Base-by-base conservation (phyloP, 1,140 invertebrate species). In the Propsilocerus akamusi region DNA sequence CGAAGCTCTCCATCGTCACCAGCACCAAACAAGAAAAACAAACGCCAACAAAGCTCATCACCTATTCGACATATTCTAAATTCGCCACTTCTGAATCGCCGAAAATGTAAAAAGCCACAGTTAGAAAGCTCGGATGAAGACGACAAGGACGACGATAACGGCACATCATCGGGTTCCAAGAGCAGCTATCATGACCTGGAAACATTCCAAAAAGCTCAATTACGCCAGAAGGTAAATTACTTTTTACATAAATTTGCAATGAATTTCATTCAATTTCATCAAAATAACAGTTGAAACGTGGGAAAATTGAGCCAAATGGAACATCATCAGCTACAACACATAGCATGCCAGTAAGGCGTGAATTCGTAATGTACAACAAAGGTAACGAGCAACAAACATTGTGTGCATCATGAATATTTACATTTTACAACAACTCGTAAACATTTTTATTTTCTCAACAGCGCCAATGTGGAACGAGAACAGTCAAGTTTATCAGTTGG, bases 391-490 rank as follows among this genome's bases (percentile, higher is more conserved):
- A n/a, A n/a, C n/a, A n/a, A n/a, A n/a, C n/a, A n/a, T n/a, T n/a
- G n/a, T n/a, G n/a, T n/a, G n/a, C n/a, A n/a, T n/a, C n/a, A n/a
- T n/a, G n/a, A n/a, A n/a, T n/a, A n/a, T n/a, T n/a, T n/a, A n/a
- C 14, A 30, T 10, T 30, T 30, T n/a, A 4, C 10, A 20, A 7
- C 20, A 20, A 17, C 10, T 41, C 34, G 20, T 41, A 20, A 7
- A 41, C 11, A 30, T 4, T 30, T 30, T 30, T 3, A 12, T 30
- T 10, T 30, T 41, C 5, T 20, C 10, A 17, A 17, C 14, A 41
- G 93, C 94, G 28, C 96, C 96, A 4, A 88, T 99, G 77, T 99
- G 96, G 96, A 99, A 99, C 68, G 96, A 98, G 67, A 88, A 89
- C 62, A 95, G 88, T 62, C 95, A 99, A 68, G 96, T 99, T 5